A percentile compares a stretch with the other conserved stretches of the same genome.
Evolutionary conservation across 2,888 invertebrate genomes (phyloP).

Genomic region (Melolontha melolontha): DNA sequence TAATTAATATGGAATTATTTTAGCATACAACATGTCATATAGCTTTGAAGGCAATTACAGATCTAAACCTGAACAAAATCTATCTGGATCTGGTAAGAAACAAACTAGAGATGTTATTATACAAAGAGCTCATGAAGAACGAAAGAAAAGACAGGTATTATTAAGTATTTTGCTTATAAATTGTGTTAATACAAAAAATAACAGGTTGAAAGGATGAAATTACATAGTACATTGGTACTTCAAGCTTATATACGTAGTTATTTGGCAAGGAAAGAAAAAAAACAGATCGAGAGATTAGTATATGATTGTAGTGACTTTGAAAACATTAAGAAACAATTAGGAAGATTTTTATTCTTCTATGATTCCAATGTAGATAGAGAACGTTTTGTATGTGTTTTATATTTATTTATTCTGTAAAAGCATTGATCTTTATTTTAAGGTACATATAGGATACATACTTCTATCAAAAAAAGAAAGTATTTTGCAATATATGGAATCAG

Average conservation of each 20-base stretch:
- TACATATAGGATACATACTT: constrained; percentile 63
- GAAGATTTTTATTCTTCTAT: constrained; percentile 84
- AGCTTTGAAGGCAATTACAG: constrained; percentile 93
- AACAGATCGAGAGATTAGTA: constrained; percentile 73
- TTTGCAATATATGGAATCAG: constrained; percentile 57
- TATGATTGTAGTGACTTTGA: constrained; percentile 74
- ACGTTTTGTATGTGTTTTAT: constrained; percentile 69
- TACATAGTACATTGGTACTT: constrained; percentile 82
- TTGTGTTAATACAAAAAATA: constrained; percentile 24
- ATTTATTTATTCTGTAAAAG: constrained; percentile 1
- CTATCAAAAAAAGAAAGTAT: constrained; percentile 63
- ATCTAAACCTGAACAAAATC: constrained; percentile 87
- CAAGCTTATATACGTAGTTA: constrained; percentile 86
- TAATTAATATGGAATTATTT: constrained; percentile 36
- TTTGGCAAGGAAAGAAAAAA: constrained; percentile 75
- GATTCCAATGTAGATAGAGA: constrained; percentile 74
- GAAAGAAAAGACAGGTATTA: constrained; percentile 85
- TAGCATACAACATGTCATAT: constrained; percentile 66
- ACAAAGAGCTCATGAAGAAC: constrained; percentile 85
- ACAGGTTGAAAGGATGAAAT: constrained; percentile 77
- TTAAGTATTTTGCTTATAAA: constrained; percentile 4
- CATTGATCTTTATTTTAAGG: constrained; percentile 29
- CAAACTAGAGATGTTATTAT: constrained; percentile 79
- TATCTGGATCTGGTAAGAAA: constrained; percentile 86
- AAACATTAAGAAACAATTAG: constrained; percentile 70